phyloP scores from a whole-genome alignment of 2,888 invertebrate species.

The Meiosimyza decipiens region DNA sequence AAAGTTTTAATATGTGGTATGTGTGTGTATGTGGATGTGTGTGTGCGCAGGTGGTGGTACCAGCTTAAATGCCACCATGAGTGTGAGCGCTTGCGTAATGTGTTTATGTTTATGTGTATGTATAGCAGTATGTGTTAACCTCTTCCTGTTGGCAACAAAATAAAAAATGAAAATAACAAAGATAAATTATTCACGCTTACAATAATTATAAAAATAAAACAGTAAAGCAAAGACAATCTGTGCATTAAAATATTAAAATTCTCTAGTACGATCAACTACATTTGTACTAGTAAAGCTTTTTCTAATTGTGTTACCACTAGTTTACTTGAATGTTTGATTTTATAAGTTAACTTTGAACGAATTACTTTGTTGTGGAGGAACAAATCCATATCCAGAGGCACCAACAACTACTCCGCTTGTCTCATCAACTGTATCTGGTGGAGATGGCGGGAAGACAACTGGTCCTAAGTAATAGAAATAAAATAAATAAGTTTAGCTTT shows the following conservation, averaged over 20 bases:
- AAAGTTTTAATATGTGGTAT: neutral
- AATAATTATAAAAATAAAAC: slow-evolving; percentile 1
- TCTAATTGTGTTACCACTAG: slow-evolving; percentile 19
- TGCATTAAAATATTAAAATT: neutral
- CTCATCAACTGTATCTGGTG: slow-evolving; percentile 75
- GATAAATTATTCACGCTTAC: slow-evolving; percentile 14
- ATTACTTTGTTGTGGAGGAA: slow-evolving; percentile 72
- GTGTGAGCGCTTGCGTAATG: neutral
- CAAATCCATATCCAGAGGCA: slow-evolving; percentile 87
- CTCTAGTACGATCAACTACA: slow-evolving; percentile 40
- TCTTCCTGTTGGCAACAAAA: slow-evolving; percentile 15
- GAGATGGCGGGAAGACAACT: slow-evolving; percentile 81
- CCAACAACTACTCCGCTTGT: slow-evolving; percentile 85
- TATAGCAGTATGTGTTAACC: neutral
- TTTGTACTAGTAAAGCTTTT: slow-evolving; percentile 61
- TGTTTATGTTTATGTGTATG: neutral
- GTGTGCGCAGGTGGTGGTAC: neutral
- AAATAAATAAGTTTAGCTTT: neutral
- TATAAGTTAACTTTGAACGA: slow-evolving; percentile 35
- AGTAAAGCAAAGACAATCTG: slow-evolving; percentile 48
- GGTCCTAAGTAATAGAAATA: slow-evolving; percentile 71
- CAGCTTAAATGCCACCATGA: neutral
- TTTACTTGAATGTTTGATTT: slow-evolving; percentile 7
- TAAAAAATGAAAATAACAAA: slow-evolving; percentile 21
- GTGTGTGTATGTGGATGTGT: slow-evolving; percentile 36